Evolutionary conservation across 1,140 invertebrate genomes (phyloP).

Genomic region (Zelostemma sp.): DNA sequence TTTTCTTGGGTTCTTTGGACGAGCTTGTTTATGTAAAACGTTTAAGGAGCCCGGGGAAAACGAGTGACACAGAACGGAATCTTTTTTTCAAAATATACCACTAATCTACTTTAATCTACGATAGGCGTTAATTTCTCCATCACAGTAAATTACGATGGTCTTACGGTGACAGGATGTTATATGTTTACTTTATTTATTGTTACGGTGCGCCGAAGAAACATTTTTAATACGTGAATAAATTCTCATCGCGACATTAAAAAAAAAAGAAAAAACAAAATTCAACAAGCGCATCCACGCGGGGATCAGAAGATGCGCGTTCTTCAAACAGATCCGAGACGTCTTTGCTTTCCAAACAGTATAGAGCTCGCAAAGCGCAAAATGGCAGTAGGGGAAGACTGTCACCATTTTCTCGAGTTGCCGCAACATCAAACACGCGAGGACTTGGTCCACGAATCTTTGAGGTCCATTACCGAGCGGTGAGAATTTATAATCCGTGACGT

Average conservation of each 20-base stretch:
- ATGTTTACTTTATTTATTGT: neutral
- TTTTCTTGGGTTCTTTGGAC: conserved; percentile 26
- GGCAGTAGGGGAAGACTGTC: no score
- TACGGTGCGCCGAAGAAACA: neutral
- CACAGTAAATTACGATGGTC: neutral
- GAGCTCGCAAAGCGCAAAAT: no score
- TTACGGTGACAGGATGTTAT: neutral
- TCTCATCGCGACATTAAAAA: neutral
- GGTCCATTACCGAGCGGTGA: no score
- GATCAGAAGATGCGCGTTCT: no score
- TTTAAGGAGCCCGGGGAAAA: conserved; percentile 10
- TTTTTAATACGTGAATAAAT: neutral
- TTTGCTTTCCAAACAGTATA: no score
- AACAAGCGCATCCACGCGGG: no score
- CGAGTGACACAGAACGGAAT: neutral
- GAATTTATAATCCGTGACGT: conserved; percentile 61
- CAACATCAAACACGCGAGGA: no score
- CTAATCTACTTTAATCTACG: conserved; percentile 7
- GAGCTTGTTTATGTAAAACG: conserved; percentile 25
- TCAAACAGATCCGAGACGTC: no score
- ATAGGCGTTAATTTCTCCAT: conserved; percentile 10
- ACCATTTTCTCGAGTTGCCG: no score
- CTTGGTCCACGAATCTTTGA: no score
- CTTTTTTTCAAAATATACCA: neutral
- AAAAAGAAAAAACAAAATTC: neutral